Evolutionary conservation across 1,140 invertebrate genomes (phyloP).

Genomic region (Bombus turneri): DNA sequence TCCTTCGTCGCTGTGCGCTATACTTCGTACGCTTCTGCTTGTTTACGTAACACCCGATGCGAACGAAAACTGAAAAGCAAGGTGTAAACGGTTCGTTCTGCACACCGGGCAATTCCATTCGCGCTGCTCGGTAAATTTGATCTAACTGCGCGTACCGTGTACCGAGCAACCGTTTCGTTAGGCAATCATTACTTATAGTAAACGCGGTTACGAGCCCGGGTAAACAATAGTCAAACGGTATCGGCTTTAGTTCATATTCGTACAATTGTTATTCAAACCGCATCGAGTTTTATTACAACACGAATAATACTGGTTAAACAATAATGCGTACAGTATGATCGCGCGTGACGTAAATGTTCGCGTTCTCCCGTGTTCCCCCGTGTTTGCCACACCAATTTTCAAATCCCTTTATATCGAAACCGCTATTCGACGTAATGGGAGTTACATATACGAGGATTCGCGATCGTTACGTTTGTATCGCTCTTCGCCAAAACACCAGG

Average conservation of each 20-base stretch:
- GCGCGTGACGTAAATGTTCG: slow-evolving; percentile 4
- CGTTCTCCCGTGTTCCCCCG: background rate
- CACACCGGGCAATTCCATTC: slow-evolving; percentile 12
- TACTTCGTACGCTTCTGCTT: background rate
- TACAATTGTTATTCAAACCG: slow-evolving; percentile 58
- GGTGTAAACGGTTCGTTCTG: slow-evolving; percentile 6
- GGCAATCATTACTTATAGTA: slow-evolving; percentile 54
- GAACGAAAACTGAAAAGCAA: background rate
- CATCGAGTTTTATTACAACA: slow-evolving; percentile 53
- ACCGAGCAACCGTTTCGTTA: slow-evolving; percentile 46
- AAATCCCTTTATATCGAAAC: background rate
- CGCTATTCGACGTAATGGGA: background rate
- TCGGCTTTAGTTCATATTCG: slow-evolving; percentile 54
- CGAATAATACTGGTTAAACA: slow-evolving; percentile 50
- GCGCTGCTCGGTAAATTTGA: slow-evolving; percentile 42
- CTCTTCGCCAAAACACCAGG: no score
- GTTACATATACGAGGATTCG: background rate
- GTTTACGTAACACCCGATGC: slow-evolving; percentile 8
- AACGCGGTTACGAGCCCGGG: slow-evolving; percentile 49
- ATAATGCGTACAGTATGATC: slow-evolving; percentile 35
- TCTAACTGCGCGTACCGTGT: slow-evolving; percentile 12
- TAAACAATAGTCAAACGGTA: slow-evolving; percentile 57
- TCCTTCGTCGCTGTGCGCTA: no score
- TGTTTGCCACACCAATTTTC: slow-evolving; percentile 26
- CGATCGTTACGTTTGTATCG: background rate